phyloP scores from a whole-genome alignment of 1,140 invertebrate species.

The Macrosteles quadrilineatus region DNA sequence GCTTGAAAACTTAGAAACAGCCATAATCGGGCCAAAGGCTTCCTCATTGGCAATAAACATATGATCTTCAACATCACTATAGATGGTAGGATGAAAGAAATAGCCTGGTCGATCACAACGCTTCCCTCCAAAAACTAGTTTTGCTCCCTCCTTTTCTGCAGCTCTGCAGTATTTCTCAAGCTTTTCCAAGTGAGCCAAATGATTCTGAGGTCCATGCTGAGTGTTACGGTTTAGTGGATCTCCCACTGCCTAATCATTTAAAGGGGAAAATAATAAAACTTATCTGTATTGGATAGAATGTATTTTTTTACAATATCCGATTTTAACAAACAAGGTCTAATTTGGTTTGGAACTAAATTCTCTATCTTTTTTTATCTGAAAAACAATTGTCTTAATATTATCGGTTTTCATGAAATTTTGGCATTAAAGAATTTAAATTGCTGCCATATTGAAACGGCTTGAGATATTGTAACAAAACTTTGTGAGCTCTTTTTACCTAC shows the following conservation, averaged over 20 bases:
- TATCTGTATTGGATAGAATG: no score
- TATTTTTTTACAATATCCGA: no score
- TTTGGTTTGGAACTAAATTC: no score
- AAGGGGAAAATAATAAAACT: no score
- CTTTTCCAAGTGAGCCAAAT: conserved; percentile 87
- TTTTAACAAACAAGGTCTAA: no score
- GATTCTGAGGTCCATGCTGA: conserved; percentile 93
- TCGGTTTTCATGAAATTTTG: background rate
- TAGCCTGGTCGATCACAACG: conserved; percentile 72
- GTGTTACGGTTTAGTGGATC: conserved; percentile 88
- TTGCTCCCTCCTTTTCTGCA: conserved; percentile 79
- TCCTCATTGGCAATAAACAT: conserved; percentile 94
- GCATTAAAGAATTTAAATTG: no score
- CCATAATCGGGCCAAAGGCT: conserved; percentile 96
- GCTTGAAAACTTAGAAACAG: conserved; percentile 85
- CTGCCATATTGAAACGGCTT: no score
- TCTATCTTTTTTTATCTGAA: no score
- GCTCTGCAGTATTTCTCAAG: conserved; percentile 72
- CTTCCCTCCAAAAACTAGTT: conserved; percentile 79
- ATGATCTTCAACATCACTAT: conserved; percentile 85
- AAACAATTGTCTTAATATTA: no score
- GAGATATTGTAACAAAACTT: no score
- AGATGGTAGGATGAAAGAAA: conserved; percentile 91
- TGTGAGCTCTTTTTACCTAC: no score
- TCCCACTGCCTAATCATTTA: conserved; percentile 66